Percentiles rank a stretch among this genome's conserved stretches.
Evolutionary conservation across 2,888 invertebrate species (phyloP).

Genomic region (Pimpla rufipes): DNA sequence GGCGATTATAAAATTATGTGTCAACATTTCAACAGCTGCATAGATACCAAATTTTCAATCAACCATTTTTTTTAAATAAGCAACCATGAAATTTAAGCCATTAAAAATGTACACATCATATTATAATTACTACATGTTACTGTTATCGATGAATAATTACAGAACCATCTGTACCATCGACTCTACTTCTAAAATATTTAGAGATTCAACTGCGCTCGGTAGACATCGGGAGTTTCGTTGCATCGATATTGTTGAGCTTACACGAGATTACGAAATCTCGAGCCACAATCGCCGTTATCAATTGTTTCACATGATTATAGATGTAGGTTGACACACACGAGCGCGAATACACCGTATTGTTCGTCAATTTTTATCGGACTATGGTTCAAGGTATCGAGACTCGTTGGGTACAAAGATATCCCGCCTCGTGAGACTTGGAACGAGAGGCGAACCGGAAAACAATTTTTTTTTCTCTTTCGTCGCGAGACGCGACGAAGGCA

Average conservation of each 20-base stretch:
- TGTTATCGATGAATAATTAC: too few species aligned
- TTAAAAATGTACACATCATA: too few species aligned
- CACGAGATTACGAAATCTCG: slow-evolving; percentile 42
- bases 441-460: not conserved
- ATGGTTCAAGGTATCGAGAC: not conserved
- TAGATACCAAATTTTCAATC: too few species aligned
- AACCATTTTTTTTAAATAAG: too few species aligned
- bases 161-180: too few species aligned
- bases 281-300: slow-evolving; percentile 31
- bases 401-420: not conserved
- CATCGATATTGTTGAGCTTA: not conserved
- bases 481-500: not conserved
- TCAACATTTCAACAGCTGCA: too few species aligned
- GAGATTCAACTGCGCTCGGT: too few species aligned
- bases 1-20: too few species aligned
- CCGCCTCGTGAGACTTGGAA: not conserved
- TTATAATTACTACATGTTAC: too few species aligned
- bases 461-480: not conserved
- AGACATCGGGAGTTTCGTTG: not conserved
- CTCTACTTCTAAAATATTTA: slow-evolving; percentile 10
- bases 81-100: too few species aligned
- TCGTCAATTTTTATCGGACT: slow-evolving; percentile 33
- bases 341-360: not conserved
- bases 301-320: slow-evolving; percentile 1
- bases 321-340: not conserved